These are phyloP conservation scores for Tachycineta bicolor DNA, from an alignment of 2,113 vertebrate genomes.

Conservation along the genomic window DNA sequence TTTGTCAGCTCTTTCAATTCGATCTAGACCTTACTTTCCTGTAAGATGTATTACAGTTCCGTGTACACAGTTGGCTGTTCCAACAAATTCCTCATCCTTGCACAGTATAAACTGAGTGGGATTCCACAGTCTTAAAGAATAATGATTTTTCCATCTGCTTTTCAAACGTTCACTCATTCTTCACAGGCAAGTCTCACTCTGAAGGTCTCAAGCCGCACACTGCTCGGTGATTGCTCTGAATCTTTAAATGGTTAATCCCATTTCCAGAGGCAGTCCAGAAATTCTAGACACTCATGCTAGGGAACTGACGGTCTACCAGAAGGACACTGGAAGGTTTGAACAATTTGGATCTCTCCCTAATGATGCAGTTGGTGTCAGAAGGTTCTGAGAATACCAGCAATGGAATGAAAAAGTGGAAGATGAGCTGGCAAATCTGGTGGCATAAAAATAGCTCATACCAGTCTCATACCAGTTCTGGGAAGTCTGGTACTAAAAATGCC, in stretches of 20 bases:
- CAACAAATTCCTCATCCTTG: not conserved
- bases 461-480: not conserved
- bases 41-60: not conserved
- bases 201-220: not conserved
- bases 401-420: not conserved
- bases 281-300: not conserved
- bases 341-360: not conserved
- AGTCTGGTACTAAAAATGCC: not conserved
- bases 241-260: not conserved
- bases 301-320: not conserved
- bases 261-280: not conserved
- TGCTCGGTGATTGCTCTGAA: not conserved
- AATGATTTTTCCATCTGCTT: not conserved
- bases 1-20: not conserved
- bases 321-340: not conserved
- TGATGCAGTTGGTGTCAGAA: not conserved
- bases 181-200: not conserved
- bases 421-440: not conserved
- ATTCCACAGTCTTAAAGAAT: not conserved
- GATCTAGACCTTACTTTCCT: not conserved
- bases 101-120: not conserved
- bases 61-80: not conserved
- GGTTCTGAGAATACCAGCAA: not conserved
- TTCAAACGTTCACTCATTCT: not conserved
- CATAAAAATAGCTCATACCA: constrained; percentile 41